Evolutionary conservation across 2,113 vertebrate genomes (phyloP).

Genomic region (Grammatotria lemairii): DNA sequence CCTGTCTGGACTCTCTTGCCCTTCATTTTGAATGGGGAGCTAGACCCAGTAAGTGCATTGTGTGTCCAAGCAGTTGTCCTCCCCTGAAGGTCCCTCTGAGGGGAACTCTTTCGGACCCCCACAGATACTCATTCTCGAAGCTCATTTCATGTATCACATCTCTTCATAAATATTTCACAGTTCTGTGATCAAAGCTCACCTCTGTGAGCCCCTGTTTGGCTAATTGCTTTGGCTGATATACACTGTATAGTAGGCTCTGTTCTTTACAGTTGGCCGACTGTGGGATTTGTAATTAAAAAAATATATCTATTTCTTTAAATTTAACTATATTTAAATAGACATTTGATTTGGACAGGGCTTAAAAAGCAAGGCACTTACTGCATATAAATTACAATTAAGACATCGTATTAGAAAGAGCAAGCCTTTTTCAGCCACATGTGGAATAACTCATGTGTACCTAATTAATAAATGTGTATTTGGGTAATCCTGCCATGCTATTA

Average conservation of each 20-base stretch:
- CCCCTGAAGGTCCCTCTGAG: slow-evolving; percentile 32
- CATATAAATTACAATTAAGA: background rate
- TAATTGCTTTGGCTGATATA: slow-evolving; percentile 44
- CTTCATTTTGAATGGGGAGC: slow-evolving; percentile 37
- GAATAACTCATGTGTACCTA: background rate
- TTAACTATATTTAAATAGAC: background rate
- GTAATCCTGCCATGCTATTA: slow-evolving; percentile 5
- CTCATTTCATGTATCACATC: slow-evolving; percentile 56
- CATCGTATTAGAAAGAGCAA: background rate
- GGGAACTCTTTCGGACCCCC: slow-evolving; percentile 28
- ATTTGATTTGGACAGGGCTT: background rate
- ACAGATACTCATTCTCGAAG: slow-evolving; percentile 34
- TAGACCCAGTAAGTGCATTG: slow-evolving; percentile 5
- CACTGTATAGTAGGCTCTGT: background rate
- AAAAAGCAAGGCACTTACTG: background rate
- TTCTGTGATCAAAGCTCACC: slow-evolving; percentile 57
- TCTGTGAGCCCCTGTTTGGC: slow-evolving; percentile 40
- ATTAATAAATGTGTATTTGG: background rate
- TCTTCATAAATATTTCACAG: slow-evolving; percentile 67
- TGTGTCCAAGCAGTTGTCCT: slow-evolving; percentile 19
- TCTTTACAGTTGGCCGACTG: background rate
- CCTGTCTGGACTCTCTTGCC: background rate
- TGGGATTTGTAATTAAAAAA: background rate
- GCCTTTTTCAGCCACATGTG: background rate
- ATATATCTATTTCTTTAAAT: background rate